Conservation (phyloP, 2,888 invertebrate genomes). For the Sesia bembeciformis region DNA sequence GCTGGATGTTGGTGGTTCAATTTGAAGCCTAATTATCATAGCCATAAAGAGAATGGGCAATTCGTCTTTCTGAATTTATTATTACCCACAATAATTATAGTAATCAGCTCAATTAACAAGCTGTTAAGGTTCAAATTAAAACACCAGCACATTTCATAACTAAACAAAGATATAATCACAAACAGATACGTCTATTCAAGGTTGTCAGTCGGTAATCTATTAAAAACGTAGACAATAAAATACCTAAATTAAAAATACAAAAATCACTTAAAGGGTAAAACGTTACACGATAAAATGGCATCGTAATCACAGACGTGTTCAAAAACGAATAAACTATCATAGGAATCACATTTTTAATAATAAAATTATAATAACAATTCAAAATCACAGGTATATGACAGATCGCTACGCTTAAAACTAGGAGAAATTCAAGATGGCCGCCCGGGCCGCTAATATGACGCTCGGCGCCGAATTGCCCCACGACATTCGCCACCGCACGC, state of each 20-base stretch:
- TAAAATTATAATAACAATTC: constrained; percentile 46
- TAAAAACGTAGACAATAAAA: not conserved
- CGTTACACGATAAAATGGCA: constrained; percentile 46
- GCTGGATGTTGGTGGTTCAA: too few species aligned
- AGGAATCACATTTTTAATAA: constrained; percentile 53
- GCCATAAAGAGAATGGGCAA: too few species aligned
- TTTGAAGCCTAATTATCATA: too few species aligned
- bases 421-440: constrained; percentile 28
- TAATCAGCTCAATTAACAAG: too few species aligned
- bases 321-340: constrained; percentile 47
- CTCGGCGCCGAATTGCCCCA: not conserved
- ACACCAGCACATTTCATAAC: not conserved
- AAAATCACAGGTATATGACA: constrained; percentile 59
- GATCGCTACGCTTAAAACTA: constrained; percentile 55
- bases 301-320: constrained; percentile 58
- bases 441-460: constrained; percentile 14
- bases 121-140: too few species aligned
- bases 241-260: constrained; percentile 34
- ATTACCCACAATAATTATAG: too few species aligned
- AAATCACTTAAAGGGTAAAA: constrained; percentile 41
- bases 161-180: not conserved
- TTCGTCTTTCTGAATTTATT: too few species aligned
- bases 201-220: not conserved
- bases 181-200: not conserved
- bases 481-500: constrained; percentile 5